These are phyloP conservation scores for Ariopsis seemanni DNA, from an alignment of 2,113 vertebrate genomes.

Conservation along the genomic window DNA sequence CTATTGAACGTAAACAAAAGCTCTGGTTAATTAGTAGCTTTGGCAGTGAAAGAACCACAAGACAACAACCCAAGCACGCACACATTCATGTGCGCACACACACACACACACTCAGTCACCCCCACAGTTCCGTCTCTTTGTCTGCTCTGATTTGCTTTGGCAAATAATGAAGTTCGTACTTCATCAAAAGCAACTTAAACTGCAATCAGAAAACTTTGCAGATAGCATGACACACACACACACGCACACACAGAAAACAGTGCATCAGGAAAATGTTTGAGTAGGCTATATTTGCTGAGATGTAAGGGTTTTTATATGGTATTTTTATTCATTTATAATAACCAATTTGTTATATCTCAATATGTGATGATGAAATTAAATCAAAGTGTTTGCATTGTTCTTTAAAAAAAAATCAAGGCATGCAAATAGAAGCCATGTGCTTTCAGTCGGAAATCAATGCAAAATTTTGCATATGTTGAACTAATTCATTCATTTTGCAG, in stretches of 20 bases:
- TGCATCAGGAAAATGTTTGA: neutral
- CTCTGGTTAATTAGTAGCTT: conserved; percentile 75
- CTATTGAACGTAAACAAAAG: conserved; percentile 71
- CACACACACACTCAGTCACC: neutral
- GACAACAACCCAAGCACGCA: conserved; percentile 1
- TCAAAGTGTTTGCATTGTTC: neutral
- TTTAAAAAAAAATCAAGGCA: neutral
- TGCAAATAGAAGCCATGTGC: neutral
- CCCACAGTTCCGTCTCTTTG: conserved; percentile 31
- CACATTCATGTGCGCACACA: neutral
- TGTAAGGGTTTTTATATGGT: neutral
- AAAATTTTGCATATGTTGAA: neutral
- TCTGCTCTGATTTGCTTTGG: conserved; percentile 58
- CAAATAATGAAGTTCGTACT: conserved; percentile 65
- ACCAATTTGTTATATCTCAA: neutral
- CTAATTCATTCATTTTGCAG: neutral
- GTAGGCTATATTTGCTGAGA: neutral
- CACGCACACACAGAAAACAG: neutral
- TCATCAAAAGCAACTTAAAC: conserved; percentile 61
- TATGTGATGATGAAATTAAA: neutral
- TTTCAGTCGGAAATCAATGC: neutral
- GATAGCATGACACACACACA: neutral
- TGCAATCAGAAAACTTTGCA: conserved; percentile 47
- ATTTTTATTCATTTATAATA: neutral
- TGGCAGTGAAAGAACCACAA: conserved; percentile 66